phyloP scores from a whole-genome alignment of 2,113 vertebrate genomes.

The Maccullochella peelii region DNA sequence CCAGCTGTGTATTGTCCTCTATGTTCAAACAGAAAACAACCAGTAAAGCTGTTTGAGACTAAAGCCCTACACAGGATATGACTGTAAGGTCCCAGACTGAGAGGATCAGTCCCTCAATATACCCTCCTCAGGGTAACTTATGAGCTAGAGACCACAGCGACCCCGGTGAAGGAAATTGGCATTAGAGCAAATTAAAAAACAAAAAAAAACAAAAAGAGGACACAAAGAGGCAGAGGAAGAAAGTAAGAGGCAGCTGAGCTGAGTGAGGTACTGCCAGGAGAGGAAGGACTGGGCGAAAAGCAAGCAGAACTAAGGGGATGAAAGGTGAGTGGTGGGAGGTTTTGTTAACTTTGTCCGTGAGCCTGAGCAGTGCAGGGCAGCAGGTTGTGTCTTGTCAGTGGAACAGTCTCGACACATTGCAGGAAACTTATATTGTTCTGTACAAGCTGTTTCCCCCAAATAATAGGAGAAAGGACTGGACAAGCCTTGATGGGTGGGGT shows the following conservation, averaged over 20 bases:
- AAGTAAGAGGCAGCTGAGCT: constrained; percentile 39
- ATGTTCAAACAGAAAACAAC: constrained; percentile 60
- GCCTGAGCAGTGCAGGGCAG: constrained; percentile 42
- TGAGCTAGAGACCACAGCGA: constrained; percentile 81
- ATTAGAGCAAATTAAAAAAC: constrained; percentile 63
- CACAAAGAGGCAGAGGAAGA: constrained; percentile 52
- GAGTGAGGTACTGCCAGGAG: constrained; percentile 49
- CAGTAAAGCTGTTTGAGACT: constrained; percentile 54
- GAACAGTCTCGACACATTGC: constrained; percentile 65
- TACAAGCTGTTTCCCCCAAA: constrained; percentile 77
- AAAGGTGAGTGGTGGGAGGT: constrained; percentile 40
- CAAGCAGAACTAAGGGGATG: constrained; percentile 49
- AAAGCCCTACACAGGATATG: constrained; percentile 81
- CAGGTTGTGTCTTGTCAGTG: constrained; percentile 63
- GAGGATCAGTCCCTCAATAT: constrained; percentile 81
- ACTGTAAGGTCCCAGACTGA: constrained; percentile 78
- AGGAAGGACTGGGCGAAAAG: constrained; percentile 39
- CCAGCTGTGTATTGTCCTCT: constrained; percentile 45
- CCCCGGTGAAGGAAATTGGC: constrained; percentile 73
- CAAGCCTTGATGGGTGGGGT: neutral
- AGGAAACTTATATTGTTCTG: constrained; percentile 82
- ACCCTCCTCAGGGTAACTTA: constrained; percentile 76
- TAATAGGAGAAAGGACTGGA: constrained; percentile 52
- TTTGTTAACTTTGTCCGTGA: constrained; percentile 50
- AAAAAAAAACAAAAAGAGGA: too few species aligned